phyloP scores from a whole-genome alignment of 2,888 invertebrate genomes.

The Trissolcus brochymenae region DNA sequence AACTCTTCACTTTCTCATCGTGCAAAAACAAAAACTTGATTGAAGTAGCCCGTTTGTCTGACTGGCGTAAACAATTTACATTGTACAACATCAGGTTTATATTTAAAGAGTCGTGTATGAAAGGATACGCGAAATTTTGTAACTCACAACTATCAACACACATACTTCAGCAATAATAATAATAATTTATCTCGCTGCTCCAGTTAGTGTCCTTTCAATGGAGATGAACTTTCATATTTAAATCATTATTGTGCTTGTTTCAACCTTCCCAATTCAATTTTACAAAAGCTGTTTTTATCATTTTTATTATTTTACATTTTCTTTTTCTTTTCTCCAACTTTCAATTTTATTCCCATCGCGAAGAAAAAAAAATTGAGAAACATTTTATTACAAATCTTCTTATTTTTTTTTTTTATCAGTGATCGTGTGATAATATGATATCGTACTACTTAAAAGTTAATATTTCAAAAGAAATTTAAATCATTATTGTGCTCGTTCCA shows the following conservation, averaged over 20 bases:
- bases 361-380: no score
- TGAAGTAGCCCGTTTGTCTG: slow-evolving; percentile 52
- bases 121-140: slow-evolving; percentile 3
- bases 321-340: no score
- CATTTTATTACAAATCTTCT: no score
- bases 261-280: no score
- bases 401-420: no score
- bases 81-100: slow-evolving; percentile 10
- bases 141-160: neutral
- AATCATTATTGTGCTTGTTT: neutral
- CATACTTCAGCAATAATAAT: neutral
- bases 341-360: no score
- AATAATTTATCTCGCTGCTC: neutral
- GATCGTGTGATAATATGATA: no score
- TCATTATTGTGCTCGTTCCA: no score
- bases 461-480: no score
- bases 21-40: slow-evolving; percentile 52
- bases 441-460: no score
- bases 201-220: neutral
- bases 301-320: no score
- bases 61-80: slow-evolving; percentile 24
- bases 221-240: neutral
- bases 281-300: no score
- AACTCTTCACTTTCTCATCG: slow-evolving; percentile 54
- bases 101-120: neutral